A percentile compares a stretch with the other conserved stretches of the same genome.
Conservation (phyloP, 2,888 invertebrate genomes). For the Ormia ochracea region DNA sequence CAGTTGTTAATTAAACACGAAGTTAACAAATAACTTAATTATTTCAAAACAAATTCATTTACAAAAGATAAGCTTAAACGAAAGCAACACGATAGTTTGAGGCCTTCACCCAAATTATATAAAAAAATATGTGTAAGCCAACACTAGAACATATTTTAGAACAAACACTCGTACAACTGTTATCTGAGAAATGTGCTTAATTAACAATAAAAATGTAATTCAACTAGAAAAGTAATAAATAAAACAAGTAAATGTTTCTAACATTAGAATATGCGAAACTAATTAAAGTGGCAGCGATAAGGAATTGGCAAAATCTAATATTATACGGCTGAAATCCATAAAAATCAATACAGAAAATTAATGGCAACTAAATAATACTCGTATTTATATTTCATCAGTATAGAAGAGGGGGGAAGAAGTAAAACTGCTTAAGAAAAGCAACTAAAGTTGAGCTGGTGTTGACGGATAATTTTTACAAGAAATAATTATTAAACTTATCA, state of each 20-base stretch:
- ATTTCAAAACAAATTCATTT: background rate
- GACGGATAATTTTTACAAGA: no score
- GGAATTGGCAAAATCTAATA: background rate
- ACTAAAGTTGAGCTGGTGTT: no score
- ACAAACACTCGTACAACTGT: slow-evolving; percentile 35
- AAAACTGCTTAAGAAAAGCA: no score
- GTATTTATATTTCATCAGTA: no score
- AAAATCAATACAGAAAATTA: background rate
- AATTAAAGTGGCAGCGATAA: background rate
- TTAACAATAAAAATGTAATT: background rate
- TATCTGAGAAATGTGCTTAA: slow-evolving; percentile 32
- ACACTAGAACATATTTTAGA: slow-evolving; percentile 13
- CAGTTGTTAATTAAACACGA: slow-evolving; percentile 8
- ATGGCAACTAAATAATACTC: no score
- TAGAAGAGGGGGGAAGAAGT: no score
- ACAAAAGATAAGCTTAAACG: slow-evolving; percentile 1
- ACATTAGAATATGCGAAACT: background rate
- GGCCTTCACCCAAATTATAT: slow-evolving; percentile 40
- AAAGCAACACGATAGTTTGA: background rate
- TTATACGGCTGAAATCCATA: no score
- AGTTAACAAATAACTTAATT: background rate
- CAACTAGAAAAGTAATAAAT: background rate
- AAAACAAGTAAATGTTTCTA: background rate
- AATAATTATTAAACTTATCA: no score
- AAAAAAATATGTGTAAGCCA: background rate